Conservation (phyloP, 2,113 vertebrate genomes). For the Cebus imitator region DNA sequence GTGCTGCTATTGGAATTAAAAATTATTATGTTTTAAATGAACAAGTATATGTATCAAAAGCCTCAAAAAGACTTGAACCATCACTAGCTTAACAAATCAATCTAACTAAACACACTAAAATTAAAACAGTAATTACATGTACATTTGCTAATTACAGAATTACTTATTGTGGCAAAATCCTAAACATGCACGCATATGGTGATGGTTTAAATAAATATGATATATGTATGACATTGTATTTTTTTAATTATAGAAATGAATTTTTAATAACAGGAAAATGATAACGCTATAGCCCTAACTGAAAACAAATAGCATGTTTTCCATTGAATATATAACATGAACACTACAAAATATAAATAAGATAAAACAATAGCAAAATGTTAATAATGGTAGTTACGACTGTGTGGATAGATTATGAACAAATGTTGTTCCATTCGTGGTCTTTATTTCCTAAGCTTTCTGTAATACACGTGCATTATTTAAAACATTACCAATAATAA, state of each 20-base stretch:
- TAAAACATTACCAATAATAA: neutral
- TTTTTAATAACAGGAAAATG: neutral
- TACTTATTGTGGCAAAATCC: neutral
- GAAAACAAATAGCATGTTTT: neutral
- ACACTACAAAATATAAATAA: neutral
- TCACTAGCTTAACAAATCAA: neutral
- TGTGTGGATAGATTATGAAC: neutral
- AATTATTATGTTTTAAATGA: neutral
- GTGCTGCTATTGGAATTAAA: neutral
- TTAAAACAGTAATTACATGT: neutral
- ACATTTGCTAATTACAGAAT: neutral
- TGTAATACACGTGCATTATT: neutral
- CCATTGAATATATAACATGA: neutral
- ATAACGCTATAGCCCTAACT: neutral
- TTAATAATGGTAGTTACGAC: neutral
- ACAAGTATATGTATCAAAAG: neutral
- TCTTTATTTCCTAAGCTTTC: constrained; percentile 6
- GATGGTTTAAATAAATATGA: neutral
- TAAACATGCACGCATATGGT: neutral
- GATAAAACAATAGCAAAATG: neutral
- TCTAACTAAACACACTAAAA: neutral
- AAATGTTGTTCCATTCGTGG: neutral
- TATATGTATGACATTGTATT: neutral
- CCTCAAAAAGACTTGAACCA: neutral
- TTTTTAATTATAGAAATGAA: neutral